Conservation (phyloP, 2,113 vertebrate species). For the Gasterosteus aculeatus region DNA sequence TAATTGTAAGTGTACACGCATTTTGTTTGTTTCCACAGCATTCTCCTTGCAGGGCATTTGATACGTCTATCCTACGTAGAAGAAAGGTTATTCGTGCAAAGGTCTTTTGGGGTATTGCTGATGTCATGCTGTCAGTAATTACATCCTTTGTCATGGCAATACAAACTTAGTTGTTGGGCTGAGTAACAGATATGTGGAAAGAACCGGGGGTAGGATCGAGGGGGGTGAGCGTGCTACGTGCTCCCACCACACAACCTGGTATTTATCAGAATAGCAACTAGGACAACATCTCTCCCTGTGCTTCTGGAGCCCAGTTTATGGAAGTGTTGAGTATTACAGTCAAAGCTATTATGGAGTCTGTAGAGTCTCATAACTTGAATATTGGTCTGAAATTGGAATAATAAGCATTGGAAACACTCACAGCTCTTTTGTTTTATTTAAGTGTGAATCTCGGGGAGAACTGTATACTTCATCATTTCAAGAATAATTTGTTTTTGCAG, state of each 20-base stretch:
- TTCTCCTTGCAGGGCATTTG: slow-evolving; percentile 30
- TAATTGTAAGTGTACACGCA: slow-evolving; percentile 51
- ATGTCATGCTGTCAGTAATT: slow-evolving; percentile 40
- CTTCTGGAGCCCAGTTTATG: slow-evolving; percentile 10
- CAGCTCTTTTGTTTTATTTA: background rate
- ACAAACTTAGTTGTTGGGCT: slow-evolving; percentile 33
- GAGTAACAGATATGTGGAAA: slow-evolving; percentile 36
- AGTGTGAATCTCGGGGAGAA: slow-evolving; percentile 4
- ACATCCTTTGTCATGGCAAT: slow-evolving; percentile 48
- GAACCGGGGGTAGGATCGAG: slow-evolving; percentile 13
- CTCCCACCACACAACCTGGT: slow-evolving; percentile 47
- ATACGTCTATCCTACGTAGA: slow-evolving; percentile 6
- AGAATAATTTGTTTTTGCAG: background rate
- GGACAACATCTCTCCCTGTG: slow-evolving; percentile 1
- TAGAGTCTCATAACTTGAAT: slow-evolving; percentile 32
- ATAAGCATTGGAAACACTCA: slow-evolving; percentile 14
- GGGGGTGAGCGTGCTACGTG: slow-evolving; percentile 15
- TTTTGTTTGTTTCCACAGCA: slow-evolving; percentile 26
- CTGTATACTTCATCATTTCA: slow-evolving; percentile 11
- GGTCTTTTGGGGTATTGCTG: slow-evolving; percentile 29
- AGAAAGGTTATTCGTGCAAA: slow-evolving; percentile 22
- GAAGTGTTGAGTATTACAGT: slow-evolving; percentile 43
- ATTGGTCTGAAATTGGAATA: slow-evolving; percentile 18
- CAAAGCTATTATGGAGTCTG: slow-evolving; percentile 42
- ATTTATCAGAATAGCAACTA: slow-evolving; percentile 41